Conservation (phyloP, 2,113 vertebrate genomes). For the Tichodroma muraria region DNA sequence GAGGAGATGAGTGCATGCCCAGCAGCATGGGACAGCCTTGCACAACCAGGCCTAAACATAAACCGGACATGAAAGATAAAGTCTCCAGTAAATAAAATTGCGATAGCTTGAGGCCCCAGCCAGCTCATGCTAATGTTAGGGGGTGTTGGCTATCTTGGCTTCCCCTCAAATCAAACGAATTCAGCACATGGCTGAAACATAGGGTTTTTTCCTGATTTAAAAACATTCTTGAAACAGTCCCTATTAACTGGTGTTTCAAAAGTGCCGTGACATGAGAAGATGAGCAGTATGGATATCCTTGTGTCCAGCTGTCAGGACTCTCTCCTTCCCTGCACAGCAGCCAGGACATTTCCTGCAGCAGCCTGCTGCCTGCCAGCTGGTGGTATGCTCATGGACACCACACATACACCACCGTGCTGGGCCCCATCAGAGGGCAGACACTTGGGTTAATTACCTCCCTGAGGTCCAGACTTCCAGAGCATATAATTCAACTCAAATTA, state of each 20-base stretch:
- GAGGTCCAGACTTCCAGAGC: background rate
- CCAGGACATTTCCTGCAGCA: background rate
- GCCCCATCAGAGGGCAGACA: background rate
- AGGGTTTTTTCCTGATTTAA: background rate
- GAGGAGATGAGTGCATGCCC: background rate
- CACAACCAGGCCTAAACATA: background rate
- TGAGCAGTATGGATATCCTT: background rate
- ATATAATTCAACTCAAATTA: background rate
- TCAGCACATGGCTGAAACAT: background rate
- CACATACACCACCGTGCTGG: rapidly evolving
- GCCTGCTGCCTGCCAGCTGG: background rate
- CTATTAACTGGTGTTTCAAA: background rate
- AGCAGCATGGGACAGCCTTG: background rate
- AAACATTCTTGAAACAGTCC: background rate
- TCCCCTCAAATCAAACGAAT: background rate
- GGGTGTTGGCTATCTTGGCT: background rate
- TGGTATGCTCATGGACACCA: background rate
- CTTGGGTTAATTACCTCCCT: background rate
- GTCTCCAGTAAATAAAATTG: background rate
- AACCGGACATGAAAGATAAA: background rate
- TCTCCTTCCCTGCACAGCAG: background rate
- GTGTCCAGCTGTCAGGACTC: background rate
- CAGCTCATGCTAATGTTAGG: background rate
- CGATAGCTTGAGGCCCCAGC: background rate
- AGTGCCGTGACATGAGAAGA: rapidly evolving